Evolutionary conservation across 2,113 vertebrate genomes (phyloP).

Genomic region (Cottus gobio): DNA sequence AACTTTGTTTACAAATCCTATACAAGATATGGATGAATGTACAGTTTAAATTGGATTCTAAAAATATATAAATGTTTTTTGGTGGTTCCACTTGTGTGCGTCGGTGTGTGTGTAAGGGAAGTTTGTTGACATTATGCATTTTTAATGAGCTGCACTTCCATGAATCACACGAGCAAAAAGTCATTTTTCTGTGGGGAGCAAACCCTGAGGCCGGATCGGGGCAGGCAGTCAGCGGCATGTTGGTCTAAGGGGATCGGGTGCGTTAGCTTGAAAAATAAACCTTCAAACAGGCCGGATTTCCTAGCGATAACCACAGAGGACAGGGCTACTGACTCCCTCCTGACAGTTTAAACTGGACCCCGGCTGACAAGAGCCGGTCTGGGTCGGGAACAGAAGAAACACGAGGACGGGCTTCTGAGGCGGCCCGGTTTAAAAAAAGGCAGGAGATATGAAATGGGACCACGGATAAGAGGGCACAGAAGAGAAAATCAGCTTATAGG

Average conservation of each 20-base stretch:
- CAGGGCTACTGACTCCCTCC: conserved; percentile 26
- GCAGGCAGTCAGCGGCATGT: neutral
- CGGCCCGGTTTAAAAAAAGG: conserved; percentile 11
- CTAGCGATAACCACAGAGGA: conserved; percentile 18
- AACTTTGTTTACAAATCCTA: neutral
- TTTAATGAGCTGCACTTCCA: conserved; percentile 19
- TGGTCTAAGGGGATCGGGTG: neutral
- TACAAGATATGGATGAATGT: neutral
- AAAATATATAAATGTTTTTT: neutral
- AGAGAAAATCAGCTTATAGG: conserved; percentile 21
- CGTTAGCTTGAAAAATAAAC: neutral
- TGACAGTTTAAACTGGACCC: conserved; percentile 21
- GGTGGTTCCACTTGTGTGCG: neutral
- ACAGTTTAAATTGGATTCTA: neutral
- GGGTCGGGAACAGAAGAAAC: conserved; percentile 10
- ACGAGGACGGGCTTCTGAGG: neutral
- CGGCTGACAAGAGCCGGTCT: conserved; percentile 16
- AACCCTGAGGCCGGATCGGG: neutral
- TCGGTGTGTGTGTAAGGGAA: neutral
- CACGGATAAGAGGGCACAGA: conserved; percentile 16
- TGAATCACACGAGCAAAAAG: neutral
- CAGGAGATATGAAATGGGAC: conserved; percentile 15
- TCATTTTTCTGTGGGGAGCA: neutral
- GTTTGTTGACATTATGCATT: conserved; percentile 28
- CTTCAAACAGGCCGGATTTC: conserved; percentile 7